These are phyloP conservation scores for Hylaeus anthracinus DNA, from an alignment of 1,140 invertebrate species.

Conservation along the genomic window DNA sequence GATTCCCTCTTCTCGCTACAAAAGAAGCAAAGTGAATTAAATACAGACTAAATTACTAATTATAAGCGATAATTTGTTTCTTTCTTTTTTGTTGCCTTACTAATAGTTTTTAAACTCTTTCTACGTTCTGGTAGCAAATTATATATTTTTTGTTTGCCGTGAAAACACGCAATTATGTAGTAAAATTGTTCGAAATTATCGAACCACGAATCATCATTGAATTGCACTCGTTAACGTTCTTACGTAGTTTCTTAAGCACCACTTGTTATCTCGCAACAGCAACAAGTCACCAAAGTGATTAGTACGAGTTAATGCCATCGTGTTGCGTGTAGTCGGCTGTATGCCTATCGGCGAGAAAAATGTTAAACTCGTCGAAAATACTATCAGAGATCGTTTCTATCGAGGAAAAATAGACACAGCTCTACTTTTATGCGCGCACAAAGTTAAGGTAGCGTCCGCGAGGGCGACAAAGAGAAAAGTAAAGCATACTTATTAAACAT, in stretches of 20 bases:
- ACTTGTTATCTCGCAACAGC: too few species aligned
- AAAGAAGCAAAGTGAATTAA: slow-evolving; percentile 22
- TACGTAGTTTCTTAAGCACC: not conserved
- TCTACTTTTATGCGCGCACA: too few species aligned
- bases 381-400: slow-evolving; percentile 75
- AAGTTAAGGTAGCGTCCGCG: too few species aligned
- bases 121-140: too few species aligned
- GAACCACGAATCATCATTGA: too few species aligned
- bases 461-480: too few species aligned
- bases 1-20: slow-evolving; percentile 74
- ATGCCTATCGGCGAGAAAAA: slow-evolving; percentile 69
- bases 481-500: not conserved
- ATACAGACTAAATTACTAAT: not conserved
- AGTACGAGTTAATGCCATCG: not conserved
- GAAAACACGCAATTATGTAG: too few species aligned
- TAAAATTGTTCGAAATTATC: too few species aligned
- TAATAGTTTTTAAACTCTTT: too few species aligned
- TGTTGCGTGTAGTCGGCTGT: slow-evolving; percentile 65
- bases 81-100: too few species aligned
- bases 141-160: too few species aligned
- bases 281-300: not conserved
- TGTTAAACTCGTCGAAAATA: slow-evolving; percentile 78
- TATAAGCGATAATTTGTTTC: too few species aligned
- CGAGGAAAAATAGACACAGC: slow-evolving; percentile 59
- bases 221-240: not conserved